Evolutionary conservation across 1,140 invertebrate genomes (phyloP), one percentile per base, ranked within the genome.

Genomic region (Spodoptera litura): DNA sequence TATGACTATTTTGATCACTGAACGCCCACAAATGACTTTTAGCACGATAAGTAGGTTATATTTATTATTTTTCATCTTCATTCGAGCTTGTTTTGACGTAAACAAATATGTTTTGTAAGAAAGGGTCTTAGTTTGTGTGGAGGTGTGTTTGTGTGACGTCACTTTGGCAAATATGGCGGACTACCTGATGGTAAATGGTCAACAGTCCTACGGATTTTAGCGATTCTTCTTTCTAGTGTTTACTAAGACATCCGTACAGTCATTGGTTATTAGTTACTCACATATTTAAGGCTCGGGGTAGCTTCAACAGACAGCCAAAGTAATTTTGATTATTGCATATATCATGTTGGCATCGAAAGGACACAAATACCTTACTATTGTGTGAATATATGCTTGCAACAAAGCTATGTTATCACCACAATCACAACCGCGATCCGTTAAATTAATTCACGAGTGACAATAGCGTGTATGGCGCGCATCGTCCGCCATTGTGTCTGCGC

Each of bases 401-500:
- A 15, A 11, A 27, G 5, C 35, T 44, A 64, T 64, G 3, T 25
- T 51, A 49, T 25, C 38, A 68, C 20, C 35, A 56, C 20, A 71
- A 71, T 56, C 52, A 71, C 9, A 38, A 35, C 25, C 31, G 31
- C 27, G n/a, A 55, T 56, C 51, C 52, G 68, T 71, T 53, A 71
- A 71, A 71, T 55, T 13, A 71, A 56, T 71, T 71, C 68, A 71
- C 8, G 52, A 25, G n/a, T n/a, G 49, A 68, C 64, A 68, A 68
- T 72, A 15, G 35, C 11, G 31, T 49, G 51, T 58, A 61, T 74
- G 38, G 44, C 72, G 58, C 56, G 72, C 20, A 68, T 68, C 64
- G 58, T 75, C 78, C 75, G 71, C 78, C 80, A 85, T 74, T 74
- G 73, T 62, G 59, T 20, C 31, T 52, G 58, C 56, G 73, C 51